phyloP scores from a whole-genome alignment of 2,888 invertebrate genomes.

The Watsonalla binaria region DNA sequence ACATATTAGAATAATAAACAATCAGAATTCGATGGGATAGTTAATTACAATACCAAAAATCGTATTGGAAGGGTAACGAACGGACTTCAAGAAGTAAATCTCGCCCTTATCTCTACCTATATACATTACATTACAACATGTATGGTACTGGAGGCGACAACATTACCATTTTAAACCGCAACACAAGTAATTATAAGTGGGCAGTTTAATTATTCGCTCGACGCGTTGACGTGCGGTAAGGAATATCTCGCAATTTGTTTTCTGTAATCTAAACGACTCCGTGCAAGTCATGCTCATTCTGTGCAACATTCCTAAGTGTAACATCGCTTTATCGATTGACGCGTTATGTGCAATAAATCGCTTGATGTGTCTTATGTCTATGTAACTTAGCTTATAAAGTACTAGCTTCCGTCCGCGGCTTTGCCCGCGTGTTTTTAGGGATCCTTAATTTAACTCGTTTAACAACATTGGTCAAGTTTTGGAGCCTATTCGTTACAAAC shows the following conservation, averaged over 20 bases:
- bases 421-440: too few species aligned
- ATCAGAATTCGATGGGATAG: slow-evolving; percentile 1
- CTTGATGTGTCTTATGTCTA: too few species aligned
- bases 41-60: slow-evolving; percentile 28
- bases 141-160: slow-evolving; percentile 55
- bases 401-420: too few species aligned
- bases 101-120: slow-evolving; percentile 66
- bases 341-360: background rate
- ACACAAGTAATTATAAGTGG: slow-evolving; percentile 67
- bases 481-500: too few species aligned
- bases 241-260: slow-evolving; percentile 68
- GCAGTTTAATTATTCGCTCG: slow-evolving; percentile 62
- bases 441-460: too few species aligned
- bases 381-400: too few species aligned
- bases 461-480: too few species aligned
- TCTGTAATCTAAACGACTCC: slow-evolving; percentile 54
- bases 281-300: slow-evolving; percentile 33
- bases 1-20: background rate
- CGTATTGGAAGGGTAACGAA: slow-evolving; percentile 45
- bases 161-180: slow-evolving; percentile 71
- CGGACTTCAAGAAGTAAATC: slow-evolving; percentile 63
- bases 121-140: slow-evolving; percentile 45
- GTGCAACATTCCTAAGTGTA: slow-evolving; percentile 5
- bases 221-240: slow-evolving; percentile 45
- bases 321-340: background rate